Evolutionary conservation across 2,113 vertebrate genomes (phyloP).

Genomic region (Hippocampus barbouri): DNA sequence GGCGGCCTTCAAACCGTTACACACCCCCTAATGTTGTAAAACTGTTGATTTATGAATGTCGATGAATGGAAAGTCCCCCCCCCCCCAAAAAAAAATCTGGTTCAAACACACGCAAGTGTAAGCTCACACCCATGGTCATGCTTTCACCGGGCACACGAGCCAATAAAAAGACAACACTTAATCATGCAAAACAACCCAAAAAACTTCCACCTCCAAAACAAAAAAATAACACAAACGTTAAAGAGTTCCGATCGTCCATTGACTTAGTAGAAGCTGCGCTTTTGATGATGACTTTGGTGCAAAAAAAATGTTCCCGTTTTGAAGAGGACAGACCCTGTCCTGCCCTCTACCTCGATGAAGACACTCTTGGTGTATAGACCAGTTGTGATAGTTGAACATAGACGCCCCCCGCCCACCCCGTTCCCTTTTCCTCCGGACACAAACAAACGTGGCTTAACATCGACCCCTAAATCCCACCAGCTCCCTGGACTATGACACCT

Average conservation of each 20-base stretch:
- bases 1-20: constrained; percentile 68
- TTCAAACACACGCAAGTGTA: constrained; percentile 69
- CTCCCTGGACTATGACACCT: constrained; percentile 67
- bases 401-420: constrained; percentile 13
- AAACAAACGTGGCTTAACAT: constrained; percentile 65
- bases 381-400: constrained; percentile 68
- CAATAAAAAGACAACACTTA: constrained; percentile 75
- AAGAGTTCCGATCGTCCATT: constrained; percentile 63
- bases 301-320: constrained; percentile 73
- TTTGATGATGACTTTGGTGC: constrained; percentile 76
- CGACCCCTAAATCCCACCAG: constrained; percentile 49
- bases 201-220: background rate
- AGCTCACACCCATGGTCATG: constrained; percentile 73
- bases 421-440: constrained; percentile 43
- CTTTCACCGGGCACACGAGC: constrained; percentile 72
- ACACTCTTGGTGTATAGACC: constrained; percentile 76
- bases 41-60: constrained; percentile 68
- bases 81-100: constrained; percentile 48
- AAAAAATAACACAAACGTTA: constrained; percentile 17
- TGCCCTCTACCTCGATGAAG: constrained; percentile 70
- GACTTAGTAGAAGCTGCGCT: constrained; percentile 73
- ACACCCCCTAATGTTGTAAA: constrained; percentile 57
- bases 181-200: constrained; percentile 63
- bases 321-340: constrained; percentile 71
- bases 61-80: constrained; percentile 60